Base-by-base conservation (phyloP, 2,113 vertebrate species). In the Hiodon tergisus region DNA sequence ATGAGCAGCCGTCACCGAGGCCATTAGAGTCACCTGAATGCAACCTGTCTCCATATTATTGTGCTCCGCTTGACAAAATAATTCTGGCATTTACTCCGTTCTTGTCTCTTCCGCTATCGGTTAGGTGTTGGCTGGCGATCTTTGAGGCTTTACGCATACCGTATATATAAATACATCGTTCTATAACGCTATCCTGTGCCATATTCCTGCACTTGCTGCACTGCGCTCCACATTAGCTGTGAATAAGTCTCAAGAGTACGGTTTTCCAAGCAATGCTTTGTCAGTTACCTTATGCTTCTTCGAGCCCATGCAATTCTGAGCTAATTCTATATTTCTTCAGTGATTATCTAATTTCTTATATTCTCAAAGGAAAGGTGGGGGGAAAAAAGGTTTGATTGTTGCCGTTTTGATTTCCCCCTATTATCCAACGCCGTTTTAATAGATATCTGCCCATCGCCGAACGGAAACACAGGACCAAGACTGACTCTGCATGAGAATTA, bases 1-100 rank as follows among this genome's bases (percentile, higher is more conserved):
- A 78, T 70, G 66, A 75, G 74, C 79, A 78, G 74, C 70, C 76
- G 67, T 78, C 77, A 76, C 79, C 78, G 71, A 80, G 73, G 72
- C 80, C 80, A 83, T 76, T 82, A 81, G 76, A 81, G 74, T 71
- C 74, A 78, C 78, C 81, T 81, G 78, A 75, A 73, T 73, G 71
- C 77, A 80, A 80, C 79, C 79, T 78, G 81, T 82, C 83, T 81
- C 79, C 72, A 77, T 79, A 84, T 84, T 84, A 82, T 73, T 76
- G 67, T 66, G 11, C 81, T 81, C 79, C 77, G 72, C 81, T 82
- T 84, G 83, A 84, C 83, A 84, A 84, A 84, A 84, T 84, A 81
- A 82, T 82, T 81, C 74, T 78, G 79, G 71, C 78, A 75, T 72
- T 80, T 77, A 51, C 65, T 69, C 67, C 59, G 58, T 70, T 55